Conservation (phyloP, 30 jellyfish, hydroid and myxozoan genomes). For the Calvadosia cruxmelitensis region DNA sequence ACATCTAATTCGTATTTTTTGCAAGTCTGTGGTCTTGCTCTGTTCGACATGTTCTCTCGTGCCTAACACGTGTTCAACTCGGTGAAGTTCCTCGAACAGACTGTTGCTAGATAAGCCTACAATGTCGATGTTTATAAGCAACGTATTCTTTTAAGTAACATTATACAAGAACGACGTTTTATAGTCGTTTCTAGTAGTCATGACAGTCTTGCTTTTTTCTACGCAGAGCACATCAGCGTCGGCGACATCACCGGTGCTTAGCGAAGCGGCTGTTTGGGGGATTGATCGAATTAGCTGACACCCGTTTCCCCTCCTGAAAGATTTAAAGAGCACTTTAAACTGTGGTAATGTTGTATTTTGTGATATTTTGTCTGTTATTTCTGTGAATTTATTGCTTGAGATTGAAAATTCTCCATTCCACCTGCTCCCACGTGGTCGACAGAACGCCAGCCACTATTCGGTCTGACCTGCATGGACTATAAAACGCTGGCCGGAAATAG, state of each 20-base stretch:
- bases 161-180: neutral
- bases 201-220: neutral
- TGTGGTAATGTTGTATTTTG: neutral
- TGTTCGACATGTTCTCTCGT: no score
- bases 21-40: no score
- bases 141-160: no score
- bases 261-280: conserved; percentile 58
- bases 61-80: no score
- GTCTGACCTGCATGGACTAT: no score
- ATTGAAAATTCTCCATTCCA: no score
- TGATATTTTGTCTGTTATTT: neutral
- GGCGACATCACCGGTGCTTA: conserved; percentile 36
- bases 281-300: conserved; percentile 63
- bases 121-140: no score
- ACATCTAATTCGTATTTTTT: neutral
- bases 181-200: neutral
- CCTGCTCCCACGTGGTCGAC: neutral
- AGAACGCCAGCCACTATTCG: neutral
- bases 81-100: no score
- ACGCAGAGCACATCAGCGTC: conserved; percentile 57
- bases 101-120: no score
- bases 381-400: no score
- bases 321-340: conserved; percentile 20
- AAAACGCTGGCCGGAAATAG: no score
- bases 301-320: conserved; percentile 63